phyloP scores from a whole-genome alignment of 2,113 vertebrate genomes.

The Phasianus colchicus region DNA sequence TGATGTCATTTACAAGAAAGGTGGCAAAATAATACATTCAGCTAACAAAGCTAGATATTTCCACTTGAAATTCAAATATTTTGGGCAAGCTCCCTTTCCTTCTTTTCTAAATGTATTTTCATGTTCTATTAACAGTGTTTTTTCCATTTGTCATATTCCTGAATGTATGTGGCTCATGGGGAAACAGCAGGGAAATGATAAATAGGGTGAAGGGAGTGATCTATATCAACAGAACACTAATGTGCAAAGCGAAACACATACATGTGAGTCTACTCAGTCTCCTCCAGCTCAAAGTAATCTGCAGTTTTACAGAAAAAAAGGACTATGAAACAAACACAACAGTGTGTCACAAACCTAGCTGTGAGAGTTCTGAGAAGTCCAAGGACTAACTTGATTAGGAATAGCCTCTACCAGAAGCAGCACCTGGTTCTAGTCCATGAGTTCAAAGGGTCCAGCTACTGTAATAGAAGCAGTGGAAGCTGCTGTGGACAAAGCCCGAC shows the following conservation, averaged over 20 bases:
- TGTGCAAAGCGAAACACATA: background rate
- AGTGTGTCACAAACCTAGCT: background rate
- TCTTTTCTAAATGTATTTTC: constrained; percentile 33
- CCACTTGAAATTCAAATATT: constrained; percentile 38
- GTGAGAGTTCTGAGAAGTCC: background rate
- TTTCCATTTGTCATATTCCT: background rate
- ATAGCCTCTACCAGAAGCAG: background rate
- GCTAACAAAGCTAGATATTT: constrained; percentile 7
- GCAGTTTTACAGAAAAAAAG: background rate
- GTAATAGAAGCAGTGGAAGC: background rate
- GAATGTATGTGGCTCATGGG: background rate
- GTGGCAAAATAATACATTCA: constrained; percentile 23
- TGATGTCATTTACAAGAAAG: constrained; percentile 33
- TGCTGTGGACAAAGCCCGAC: background rate
- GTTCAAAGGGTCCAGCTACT: background rate
- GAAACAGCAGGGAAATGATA: background rate
- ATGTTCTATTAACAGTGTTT: background rate
- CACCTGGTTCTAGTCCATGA: background rate
- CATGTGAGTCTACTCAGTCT: background rate
- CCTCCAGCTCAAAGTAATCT: background rate
- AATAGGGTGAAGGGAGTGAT: background rate
- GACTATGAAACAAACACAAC: background rate
- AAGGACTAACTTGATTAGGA: background rate
- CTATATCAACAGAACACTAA: background rate
- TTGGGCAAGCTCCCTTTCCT: background rate